A percentile compares a stretch with the other conserved stretches of the same genome.
Conservation (phyloP, 2,888 invertebrate species). For the Rhynchonema sp. region DNA sequence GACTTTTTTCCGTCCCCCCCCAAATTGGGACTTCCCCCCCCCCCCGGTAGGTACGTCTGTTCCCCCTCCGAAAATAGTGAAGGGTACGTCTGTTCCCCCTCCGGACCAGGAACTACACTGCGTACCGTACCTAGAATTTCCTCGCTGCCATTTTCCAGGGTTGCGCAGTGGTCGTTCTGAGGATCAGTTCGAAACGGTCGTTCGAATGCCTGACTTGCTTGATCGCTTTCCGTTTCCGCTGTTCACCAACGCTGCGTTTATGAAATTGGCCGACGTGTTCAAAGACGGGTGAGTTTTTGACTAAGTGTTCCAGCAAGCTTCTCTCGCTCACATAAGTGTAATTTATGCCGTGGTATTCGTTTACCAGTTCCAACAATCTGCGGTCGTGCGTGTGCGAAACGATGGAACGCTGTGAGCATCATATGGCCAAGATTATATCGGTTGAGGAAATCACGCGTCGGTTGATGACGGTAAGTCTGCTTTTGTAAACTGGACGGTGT, state of each 20-base stretch:
- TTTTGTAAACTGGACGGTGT: too few species aligned
- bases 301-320: conserved; percentile 46
- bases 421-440: conserved; percentile 75
- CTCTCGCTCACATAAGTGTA: conserved; percentile 70
- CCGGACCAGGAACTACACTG: too few species aligned
- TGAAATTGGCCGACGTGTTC: conserved; percentile 84
- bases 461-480: conserved; percentile 53
- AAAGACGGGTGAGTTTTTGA: conserved; percentile 2
- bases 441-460: conserved; percentile 77
- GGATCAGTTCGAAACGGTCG: conserved; percentile 93
- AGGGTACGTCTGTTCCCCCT: too few species aligned
- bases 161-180: conserved; percentile 76
- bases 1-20: too few species aligned
- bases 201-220: conserved; percentile 75
- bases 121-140: too few species aligned
- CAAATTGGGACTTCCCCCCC: too few species aligned
- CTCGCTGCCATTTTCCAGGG: too few species aligned
- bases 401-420: conserved; percentile 82
- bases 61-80: too few species aligned
- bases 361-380: background rate
- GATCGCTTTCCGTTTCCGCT: conserved; percentile 96
- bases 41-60: too few species aligned
- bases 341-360: too few species aligned
- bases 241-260: conserved; percentile 77
- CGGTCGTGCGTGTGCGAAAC: conserved; percentile 31